Evolutionary conservation across 2,113 vertebrate genomes (phyloP), one percentile per base, ranked within the genome.

Genomic region (Hylia prasina): DNA sequence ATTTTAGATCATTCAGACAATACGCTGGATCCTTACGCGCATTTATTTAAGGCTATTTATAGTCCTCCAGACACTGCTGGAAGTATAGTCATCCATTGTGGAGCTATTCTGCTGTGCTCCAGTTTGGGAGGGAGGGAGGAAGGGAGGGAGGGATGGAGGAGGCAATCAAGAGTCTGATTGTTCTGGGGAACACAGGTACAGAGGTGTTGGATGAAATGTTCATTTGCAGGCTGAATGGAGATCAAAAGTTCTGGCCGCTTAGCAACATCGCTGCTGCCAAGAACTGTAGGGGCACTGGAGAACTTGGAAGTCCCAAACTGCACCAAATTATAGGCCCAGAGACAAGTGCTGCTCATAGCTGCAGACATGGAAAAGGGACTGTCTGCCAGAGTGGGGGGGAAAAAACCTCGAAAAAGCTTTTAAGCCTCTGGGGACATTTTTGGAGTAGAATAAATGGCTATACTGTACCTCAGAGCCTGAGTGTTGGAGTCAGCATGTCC

Each of bases 1-100:
- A 94, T 97, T 96, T 96, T 96, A 93, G 93, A 64, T 70, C 91
- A 61, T 93, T 94, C 94, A 96, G 94, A 96, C 93, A 97, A 96
- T 91, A 66, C 2, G 5, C 81, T 95, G 89, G 64, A 93, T 96
- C 91, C 94, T 78, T 71, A 63, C 10, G 3, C 9, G 1, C 73
- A 64, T 94, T 83, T 94, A 94, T 94, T 82, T 81, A 51, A 63
- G 79, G 85, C 91, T 94, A 93, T 94, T 96, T 95, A 90, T 91
- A 89, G 91, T 51, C 39, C 63, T 93, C 64, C 78, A 90, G 93
- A 63, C 22, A 2, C 84, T 66, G 91, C 93, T 93, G 80, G 84
- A 90, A 93, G 79, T 71, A 92, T 5, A 93, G 93, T 56, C 87
- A 89, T 64, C 91, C 89, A 81, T 71, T 93, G 95, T 84, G 69